phyloP scores from a whole-genome alignment of 2,797 vertebrate genomes.

The Lithobates sylvaticus region DNA sequence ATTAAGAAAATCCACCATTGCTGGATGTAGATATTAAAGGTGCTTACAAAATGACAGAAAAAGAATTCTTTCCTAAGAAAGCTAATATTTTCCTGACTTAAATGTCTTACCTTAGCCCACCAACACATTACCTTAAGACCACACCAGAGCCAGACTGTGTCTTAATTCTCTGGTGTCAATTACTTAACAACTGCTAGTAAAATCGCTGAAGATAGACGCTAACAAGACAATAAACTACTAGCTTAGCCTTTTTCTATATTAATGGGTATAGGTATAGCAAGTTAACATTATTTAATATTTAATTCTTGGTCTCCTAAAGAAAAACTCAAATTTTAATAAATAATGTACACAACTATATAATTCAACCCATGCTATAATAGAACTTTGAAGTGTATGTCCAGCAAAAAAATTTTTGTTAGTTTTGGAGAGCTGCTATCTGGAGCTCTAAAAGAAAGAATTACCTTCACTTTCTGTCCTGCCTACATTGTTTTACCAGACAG shows the following conservation, averaged over 20 bases:
- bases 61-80: slow-evolving; percentile 76
- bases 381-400: too few species aligned
- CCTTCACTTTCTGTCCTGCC: too few species aligned
- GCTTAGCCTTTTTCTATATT: neutral
- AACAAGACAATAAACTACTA: neutral
- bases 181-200: slow-evolving; percentile 34
- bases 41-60: slow-evolving; percentile 84
- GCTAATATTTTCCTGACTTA: slow-evolving; percentile 73
- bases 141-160: slow-evolving; percentile 67
- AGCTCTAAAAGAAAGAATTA: too few species aligned
- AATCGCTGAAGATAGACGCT: slow-evolving; percentile 15
- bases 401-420: too few species aligned
- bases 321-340: too few species aligned
- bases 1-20: slow-evolving; percentile 81
- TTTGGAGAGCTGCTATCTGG: too few species aligned
- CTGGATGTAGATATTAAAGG: slow-evolving; percentile 78
- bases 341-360: too few species aligned
- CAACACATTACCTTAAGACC: slow-evolving; percentile 68
- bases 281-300: neutral
- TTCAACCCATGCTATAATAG: too few species aligned
- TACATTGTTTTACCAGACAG: too few species aligned
- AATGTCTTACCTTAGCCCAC: slow-evolving; percentile 69
- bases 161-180: slow-evolving; percentile 40
- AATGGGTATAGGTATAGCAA: neutral
- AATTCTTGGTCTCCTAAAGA: too few species aligned